phyloP scores from a whole-genome alignment of 2,888 invertebrate species.

The Archips crataeganus region DNA sequence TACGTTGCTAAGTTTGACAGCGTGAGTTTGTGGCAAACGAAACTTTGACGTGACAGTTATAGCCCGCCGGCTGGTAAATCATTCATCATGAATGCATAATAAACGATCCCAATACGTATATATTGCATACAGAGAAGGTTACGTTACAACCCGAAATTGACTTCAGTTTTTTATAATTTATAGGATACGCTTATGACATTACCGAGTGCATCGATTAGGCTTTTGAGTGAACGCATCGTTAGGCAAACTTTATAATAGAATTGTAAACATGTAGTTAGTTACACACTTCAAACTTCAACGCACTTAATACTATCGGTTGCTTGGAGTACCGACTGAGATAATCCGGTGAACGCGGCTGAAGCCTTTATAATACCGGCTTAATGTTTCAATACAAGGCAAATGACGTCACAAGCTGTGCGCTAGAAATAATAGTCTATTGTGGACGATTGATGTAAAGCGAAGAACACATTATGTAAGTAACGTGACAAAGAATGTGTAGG shows the following conservation, averaged over 20 bases:
- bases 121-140: neutral
- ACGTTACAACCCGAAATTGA: neutral
- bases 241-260: neutral
- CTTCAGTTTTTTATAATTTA: neutral
- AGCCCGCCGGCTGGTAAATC: slow-evolving; percentile 64
- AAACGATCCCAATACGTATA: neutral
- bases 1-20: slow-evolving; percentile 60
- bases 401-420: neutral
- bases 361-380: neutral
- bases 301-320: neutral
- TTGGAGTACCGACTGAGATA: neutral
- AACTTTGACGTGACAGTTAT: slow-evolving; percentile 77
- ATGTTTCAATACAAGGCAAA: slow-evolving; percentile 1
- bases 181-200: neutral
- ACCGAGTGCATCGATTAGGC: neutral
- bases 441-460: neutral
- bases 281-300: neutral
- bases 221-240: neutral
- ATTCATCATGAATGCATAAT: slow-evolving; percentile 54
- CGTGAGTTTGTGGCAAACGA: slow-evolving; percentile 58
- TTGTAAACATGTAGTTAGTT: neutral
- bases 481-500: neutral
- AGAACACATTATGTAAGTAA: neutral
- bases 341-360: neutral
- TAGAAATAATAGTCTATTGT: neutral